Percentiles rank a stretch among this genome's conserved stretches.
Conservation (phyloP, 2,888 invertebrate species). For the Lycophotia porphyrea region DNA sequence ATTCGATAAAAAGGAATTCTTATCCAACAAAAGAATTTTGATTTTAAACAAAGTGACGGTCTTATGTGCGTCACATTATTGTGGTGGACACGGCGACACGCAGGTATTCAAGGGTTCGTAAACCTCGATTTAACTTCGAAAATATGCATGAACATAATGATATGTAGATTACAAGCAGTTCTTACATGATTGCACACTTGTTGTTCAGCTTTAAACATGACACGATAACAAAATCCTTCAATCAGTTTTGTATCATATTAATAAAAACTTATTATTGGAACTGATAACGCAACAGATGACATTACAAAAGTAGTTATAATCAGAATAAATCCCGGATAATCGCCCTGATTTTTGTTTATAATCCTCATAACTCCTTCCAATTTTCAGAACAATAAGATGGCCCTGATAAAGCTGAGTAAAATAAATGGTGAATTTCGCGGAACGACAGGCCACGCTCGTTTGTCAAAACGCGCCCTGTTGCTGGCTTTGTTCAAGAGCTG, state of each 20-base stretch:
- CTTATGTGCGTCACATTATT: background rate
- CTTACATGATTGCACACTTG: background rate
- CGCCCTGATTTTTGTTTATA: background rate
- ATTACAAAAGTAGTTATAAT: background rate
- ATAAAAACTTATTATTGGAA: constrained; percentile 4
- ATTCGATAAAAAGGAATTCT: background rate
- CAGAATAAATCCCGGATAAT: constrained; percentile 9
- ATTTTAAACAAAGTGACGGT: background rate
- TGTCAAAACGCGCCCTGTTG: constrained; percentile 35
- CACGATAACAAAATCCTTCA: constrained; percentile 6
- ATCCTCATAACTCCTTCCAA: background rate
- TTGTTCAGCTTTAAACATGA: background rate
- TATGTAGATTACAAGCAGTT: background rate
- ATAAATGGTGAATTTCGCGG: constrained; percentile 34
- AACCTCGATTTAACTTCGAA: background rate
- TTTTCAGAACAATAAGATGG: constrained; percentile 29
- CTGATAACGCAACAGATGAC: background rate
- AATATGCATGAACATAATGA: background rate
- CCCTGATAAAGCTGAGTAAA: constrained; percentile 29
- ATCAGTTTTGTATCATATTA: background rate
- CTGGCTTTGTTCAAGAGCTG: constrained; percentile 27
- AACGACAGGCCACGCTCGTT: constrained; percentile 27
- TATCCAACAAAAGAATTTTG: background rate
- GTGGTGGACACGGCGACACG: background rate
- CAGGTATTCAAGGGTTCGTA: background rate